Evolutionary conservation across 2,888 invertebrate genomes (phyloP).

Genomic region (Adelognathus sp.): DNA sequence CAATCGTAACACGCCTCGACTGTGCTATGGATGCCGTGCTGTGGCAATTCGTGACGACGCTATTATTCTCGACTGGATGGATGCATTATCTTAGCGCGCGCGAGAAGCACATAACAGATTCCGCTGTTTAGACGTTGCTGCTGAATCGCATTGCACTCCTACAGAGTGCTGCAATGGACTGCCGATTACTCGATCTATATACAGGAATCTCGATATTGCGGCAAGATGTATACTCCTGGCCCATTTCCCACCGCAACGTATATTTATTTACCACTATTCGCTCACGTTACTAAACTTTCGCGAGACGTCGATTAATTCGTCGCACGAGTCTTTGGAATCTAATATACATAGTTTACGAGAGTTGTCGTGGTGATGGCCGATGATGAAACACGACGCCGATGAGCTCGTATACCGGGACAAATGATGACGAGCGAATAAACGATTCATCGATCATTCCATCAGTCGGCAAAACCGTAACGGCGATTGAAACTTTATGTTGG

Average conservation of each 20-base stretch:
- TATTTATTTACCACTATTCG: background rate
- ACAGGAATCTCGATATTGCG: background rate
- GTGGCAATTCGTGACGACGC: slow-evolving; percentile 65
- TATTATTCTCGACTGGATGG: slow-evolving; percentile 63
- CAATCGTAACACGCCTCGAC: slow-evolving; percentile 55
- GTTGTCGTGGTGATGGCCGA: background rate
- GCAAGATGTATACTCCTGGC: slow-evolving; percentile 21
- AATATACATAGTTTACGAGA: slow-evolving; percentile 34
- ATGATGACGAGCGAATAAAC: background rate
- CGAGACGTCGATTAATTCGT: slow-evolving; percentile 49
- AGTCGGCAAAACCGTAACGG: no score
- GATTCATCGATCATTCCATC: no score
- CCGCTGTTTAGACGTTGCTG: background rate
- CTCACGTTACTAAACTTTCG: slow-evolving; percentile 25
- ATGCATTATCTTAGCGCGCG: slow-evolving; percentile 63
- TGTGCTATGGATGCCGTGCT: slow-evolving; percentile 60
- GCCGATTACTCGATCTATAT: slow-evolving; percentile 54
- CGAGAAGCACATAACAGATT: slow-evolving; percentile 51
- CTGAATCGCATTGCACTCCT: slow-evolving; percentile 11
- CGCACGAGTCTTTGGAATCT: slow-evolving; percentile 6
- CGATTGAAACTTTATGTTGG: no score
- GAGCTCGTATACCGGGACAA: background rate
- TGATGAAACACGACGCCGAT: background rate
- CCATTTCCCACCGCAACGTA: slow-evolving; percentile 30
- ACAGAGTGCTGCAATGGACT: slow-evolving; percentile 42